phyloP scores from a whole-genome alignment of 2,113 vertebrate species.

The Vombatus ursinus region DNA sequence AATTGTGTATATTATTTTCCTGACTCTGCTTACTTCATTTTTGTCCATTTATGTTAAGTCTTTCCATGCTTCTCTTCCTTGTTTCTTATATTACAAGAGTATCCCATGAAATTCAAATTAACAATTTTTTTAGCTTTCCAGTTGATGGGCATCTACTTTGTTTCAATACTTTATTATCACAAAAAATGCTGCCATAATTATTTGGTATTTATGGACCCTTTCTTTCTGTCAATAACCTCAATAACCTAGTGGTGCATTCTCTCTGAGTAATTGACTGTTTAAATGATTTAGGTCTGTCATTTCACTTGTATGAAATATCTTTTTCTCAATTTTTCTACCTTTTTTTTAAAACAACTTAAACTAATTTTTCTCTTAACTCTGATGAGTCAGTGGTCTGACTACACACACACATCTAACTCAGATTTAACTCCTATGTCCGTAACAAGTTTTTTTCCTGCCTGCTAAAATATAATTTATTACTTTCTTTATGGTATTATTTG shows the following conservation, averaged over 20 bases:
- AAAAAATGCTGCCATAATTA: background rate
- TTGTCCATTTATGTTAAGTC: background rate
- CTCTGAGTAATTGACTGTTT: background rate
- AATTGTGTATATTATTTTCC: background rate
- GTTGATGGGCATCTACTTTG: background rate
- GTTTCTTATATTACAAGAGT: background rate
- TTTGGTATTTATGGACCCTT: background rate
- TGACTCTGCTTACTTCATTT: background rate
- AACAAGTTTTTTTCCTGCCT: background rate
- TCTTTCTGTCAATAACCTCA: background rate
- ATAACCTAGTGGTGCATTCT: background rate
- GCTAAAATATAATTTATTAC: background rate
- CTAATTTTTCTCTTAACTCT: background rate
- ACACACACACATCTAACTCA: background rate
- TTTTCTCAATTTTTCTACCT: background rate
- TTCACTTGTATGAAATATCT: background rate
- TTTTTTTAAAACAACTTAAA: background rate
- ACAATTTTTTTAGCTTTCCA: background rate
- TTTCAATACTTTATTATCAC: background rate
- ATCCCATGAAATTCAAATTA: background rate
- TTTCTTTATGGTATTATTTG: background rate
- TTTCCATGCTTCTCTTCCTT: background rate
- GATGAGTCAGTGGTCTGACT: background rate
- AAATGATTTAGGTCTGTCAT: background rate
- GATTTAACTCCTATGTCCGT: background rate